Evolutionary conservation across 1,140 invertebrate species (phyloP).

Genomic region (Drusus annulatus): DNA sequence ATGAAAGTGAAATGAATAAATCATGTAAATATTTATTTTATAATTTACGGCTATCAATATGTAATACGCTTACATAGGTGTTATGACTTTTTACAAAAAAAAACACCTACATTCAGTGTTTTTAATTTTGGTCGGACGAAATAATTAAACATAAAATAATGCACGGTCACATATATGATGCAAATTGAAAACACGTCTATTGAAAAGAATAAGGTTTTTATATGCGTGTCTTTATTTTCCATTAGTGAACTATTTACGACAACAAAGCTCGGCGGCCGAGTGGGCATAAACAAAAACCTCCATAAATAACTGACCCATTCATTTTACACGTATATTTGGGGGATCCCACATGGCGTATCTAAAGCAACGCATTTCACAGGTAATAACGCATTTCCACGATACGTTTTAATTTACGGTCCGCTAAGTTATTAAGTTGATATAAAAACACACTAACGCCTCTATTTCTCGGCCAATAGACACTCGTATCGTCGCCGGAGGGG

Average conservation of each 20-base stretch:
- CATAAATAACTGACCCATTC: slow-evolving; percentile 35
- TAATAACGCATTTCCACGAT: slow-evolving; percentile 29
- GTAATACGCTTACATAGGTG: too few relatives aligned
- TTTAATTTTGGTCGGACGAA: too few relatives aligned
- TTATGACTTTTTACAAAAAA: too few relatives aligned
- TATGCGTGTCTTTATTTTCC: slow-evolving; percentile 18
- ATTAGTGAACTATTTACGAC: slow-evolving; percentile 37
- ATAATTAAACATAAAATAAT: too few relatives aligned
- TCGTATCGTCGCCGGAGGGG: too few relatives aligned
- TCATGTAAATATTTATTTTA: too few relatives aligned
- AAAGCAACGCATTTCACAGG: slow-evolving; percentile 43
- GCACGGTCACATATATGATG: neutral
- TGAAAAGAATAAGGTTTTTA: slow-evolving; percentile 1
- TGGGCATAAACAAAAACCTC: slow-evolving; percentile 41
- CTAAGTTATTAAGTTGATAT: slow-evolving; percentile 21
- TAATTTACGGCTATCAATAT: too few relatives aligned
- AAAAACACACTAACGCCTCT: neutral
- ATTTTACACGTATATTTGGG: neutral
- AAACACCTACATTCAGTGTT: too few relatives aligned
- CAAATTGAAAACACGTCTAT: neutral
- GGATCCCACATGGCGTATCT: slow-evolving; percentile 42
- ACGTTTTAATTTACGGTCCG: slow-evolving; percentile 26
- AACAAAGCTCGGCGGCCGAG: slow-evolving; percentile 8
- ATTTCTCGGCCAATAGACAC: neutral
- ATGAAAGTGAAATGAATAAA: too few relatives aligned